Base-by-base conservation (phyloP, 1,140 invertebrate species). In the Penaeus japonicus region DNA sequence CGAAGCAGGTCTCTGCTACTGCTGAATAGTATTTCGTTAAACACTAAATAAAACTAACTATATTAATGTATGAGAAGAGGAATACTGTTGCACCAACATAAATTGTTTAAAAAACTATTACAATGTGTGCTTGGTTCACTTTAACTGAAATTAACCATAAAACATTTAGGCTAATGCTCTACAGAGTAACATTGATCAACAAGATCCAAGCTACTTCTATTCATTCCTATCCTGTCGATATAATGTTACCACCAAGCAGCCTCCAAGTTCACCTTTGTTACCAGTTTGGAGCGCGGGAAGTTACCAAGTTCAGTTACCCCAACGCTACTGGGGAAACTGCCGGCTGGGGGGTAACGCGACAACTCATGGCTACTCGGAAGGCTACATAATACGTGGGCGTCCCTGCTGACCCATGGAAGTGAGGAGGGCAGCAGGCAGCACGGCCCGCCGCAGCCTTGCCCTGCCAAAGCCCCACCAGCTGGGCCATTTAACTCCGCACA, bases 401-500 rank as follows among this genome's bases (percentile, higher is more conserved):
- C 73, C 73, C 39, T 39, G 22, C 30, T 77, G 73, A 77, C 73
- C 73, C 73, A 77, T 77, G 73, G 73, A 32, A 77, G 73, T 35
- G 20, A 10, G 30, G 39, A 77, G 30, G 47, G 78, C 35, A 81
- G 53, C 47, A 54, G 47, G 78, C 32, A 5, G 22, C 35, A 10
- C n/a, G 35, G 75, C 30, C 30, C 35, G 10, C 22, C 24, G 24
- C 30, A n/a, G 75, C 12, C 24, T 35, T 35, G 35, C 30, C 75
- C 47, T 47, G 78, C 32, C 78, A 81, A 54, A 81, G 62, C 86
- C 77, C 65, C 80, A 88, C 62, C 86, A 88, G 86, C 86, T 88
- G 86, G 86, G 86, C 86, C 86, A 88, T 88, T 88, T 88, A 88
- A 88, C 86, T 88, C 80, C 35, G 39, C 62, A 88, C 80, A 88